These are phyloP conservation scores for Amorpha juglandis DNA, from an alignment of 2,888 invertebrate species.

Conservation along the genomic window DNA sequence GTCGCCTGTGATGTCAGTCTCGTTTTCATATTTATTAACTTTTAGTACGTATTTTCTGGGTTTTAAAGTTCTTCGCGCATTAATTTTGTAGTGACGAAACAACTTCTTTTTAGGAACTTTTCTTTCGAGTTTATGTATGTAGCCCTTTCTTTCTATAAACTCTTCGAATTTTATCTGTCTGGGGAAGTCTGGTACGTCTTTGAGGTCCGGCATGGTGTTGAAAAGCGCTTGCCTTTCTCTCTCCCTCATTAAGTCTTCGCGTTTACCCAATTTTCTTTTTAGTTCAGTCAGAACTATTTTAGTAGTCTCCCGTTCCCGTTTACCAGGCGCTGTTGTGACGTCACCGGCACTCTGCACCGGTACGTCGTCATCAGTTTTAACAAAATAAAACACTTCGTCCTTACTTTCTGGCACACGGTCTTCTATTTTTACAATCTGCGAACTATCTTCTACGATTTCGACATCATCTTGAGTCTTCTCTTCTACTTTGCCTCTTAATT, in stretches of 20 bases:
- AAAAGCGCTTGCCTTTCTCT: constrained; percentile 75
- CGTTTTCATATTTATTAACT: constrained; percentile 48
- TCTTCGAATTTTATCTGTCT: constrained; percentile 70
- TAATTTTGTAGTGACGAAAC: constrained; percentile 49
- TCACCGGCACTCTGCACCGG: constrained; percentile 53
- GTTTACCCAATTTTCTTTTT: constrained; percentile 71
- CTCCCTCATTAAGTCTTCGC: constrained; percentile 79
- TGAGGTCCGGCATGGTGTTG: constrained; percentile 76
- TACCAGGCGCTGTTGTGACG: constrained; percentile 67
- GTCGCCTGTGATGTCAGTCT: constrained; percentile 51
- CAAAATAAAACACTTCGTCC: constrained; percentile 79
- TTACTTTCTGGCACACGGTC: constrained; percentile 64
- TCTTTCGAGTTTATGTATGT: constrained; percentile 58
- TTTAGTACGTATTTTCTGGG: constrained; percentile 49
- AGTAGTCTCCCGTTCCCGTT: constrained; percentile 67
- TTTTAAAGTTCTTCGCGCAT: constrained; percentile 34
- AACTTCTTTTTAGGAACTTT: constrained; percentile 39
- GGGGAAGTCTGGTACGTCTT: constrained; percentile 73
- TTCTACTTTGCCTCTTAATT: constrained; percentile 60
- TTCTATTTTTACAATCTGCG: constrained; percentile 61
- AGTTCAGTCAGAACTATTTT: constrained; percentile 72
- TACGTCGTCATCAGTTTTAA: constrained; percentile 67
- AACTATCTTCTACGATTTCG: constrained; percentile 47
- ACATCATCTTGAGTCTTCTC: constrained; percentile 38
- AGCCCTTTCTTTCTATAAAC: constrained; percentile 59